Evolutionary conservation across 2,113 vertebrate species (phyloP).

Genomic region (Alaudala cheleensis): DNA sequence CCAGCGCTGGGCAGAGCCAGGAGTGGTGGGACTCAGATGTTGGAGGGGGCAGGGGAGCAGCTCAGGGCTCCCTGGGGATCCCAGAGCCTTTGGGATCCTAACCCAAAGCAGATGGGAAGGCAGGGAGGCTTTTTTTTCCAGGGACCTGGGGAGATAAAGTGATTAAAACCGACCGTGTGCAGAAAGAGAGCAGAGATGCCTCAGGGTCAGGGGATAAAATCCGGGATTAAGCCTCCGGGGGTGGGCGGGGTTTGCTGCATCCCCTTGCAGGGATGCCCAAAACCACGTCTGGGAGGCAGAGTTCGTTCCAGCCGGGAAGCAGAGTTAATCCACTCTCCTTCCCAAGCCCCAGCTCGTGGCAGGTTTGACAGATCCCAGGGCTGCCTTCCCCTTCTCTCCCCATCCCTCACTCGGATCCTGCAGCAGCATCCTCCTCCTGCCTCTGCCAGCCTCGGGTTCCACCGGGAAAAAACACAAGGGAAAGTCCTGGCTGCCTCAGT

Average conservation of each 20-base stretch:
- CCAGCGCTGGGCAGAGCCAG: slow-evolving; percentile 50
- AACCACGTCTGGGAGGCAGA: background rate
- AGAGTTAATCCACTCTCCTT: background rate
- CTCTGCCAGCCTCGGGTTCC: background rate
- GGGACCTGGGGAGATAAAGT: background rate
- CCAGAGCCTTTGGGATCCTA: slow-evolving; percentile 33
- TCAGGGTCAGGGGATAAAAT: background rate
- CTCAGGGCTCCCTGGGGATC: slow-evolving; percentile 33
- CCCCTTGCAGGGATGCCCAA: background rate
- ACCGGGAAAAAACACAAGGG: background rate
- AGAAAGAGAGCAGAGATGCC: background rate
- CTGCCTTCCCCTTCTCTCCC: background rate
- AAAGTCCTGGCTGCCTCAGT: background rate
- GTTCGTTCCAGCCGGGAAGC: background rate
- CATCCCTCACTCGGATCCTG: background rate
- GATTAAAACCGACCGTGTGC: background rate
- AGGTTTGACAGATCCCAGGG: slow-evolving; percentile 36
- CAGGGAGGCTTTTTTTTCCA: background rate
- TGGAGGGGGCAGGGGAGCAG: slow-evolving; percentile 22
- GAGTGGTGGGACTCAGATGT: slow-evolving; percentile 65
- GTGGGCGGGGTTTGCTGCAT: background rate
- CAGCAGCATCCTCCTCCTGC: background rate
- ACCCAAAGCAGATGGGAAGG: slow-evolving; percentile 67
- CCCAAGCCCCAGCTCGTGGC: background rate
- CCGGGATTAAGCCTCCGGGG: background rate